phyloP scores from a whole-genome alignment of 2,888 invertebrate genomes.

The Ernsta delagoae region DNA sequence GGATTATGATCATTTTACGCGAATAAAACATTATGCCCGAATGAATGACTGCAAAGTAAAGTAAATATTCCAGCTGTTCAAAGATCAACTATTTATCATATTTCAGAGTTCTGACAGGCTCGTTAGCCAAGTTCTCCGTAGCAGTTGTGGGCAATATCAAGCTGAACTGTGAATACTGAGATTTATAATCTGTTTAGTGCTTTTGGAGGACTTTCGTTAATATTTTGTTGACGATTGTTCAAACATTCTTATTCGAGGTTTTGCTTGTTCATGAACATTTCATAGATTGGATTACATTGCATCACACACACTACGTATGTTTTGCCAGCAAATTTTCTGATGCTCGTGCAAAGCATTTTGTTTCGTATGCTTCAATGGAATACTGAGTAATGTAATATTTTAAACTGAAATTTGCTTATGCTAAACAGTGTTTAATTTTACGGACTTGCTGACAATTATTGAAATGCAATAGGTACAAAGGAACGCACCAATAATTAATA shows the following conservation, averaged over 20 bases:
- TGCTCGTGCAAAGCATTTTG: background rate
- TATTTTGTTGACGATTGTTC: conserved; percentile 59
- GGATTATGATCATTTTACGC: too few relatives aligned
- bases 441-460: background rate
- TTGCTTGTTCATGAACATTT: conserved; percentile 38
- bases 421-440: background rate
- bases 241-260: conserved; percentile 48
- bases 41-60: too few relatives aligned
- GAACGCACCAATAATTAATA: conserved; percentile 6
- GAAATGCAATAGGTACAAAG: conserved; percentile 4
- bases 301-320: background rate
- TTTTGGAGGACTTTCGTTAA: conserved; percentile 54
- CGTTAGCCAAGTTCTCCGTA: conserved; percentile 53
- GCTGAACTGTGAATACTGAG: conserved; percentile 70
- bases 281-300: conserved; percentile 34
- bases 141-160: conserved; percentile 63
- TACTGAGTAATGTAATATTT: background rate
- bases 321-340: background rate
- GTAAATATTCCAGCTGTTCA: background rate
- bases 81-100: conserved; percentile 1
- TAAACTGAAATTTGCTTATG: background rate
- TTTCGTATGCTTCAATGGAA: background rate
- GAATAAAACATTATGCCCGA: too few relatives aligned
- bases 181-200: conserved; percentile 67
- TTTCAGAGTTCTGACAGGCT: conserved; percentile 44